phyloP scores from a whole-genome alignment of 2,888 invertebrate genomes.

The Agonum fuliginosum region DNA sequence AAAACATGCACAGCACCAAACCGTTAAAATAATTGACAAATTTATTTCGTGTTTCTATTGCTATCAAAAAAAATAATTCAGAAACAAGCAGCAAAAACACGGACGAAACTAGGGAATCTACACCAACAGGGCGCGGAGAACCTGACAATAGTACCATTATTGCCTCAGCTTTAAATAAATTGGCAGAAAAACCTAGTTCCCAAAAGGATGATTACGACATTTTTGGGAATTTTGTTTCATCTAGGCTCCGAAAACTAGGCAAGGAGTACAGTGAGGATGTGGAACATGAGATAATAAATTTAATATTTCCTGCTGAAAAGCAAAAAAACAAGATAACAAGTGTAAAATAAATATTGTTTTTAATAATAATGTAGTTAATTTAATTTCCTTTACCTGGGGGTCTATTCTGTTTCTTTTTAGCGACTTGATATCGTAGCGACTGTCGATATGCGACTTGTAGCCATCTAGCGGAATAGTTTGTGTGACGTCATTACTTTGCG shows the following conservation, averaged over 20 bases:
- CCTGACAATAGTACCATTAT: background rate
- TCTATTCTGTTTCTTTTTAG: background rate
- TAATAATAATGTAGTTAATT: no score
- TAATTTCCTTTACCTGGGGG: slow-evolving; percentile 15
- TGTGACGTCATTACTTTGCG: no score
- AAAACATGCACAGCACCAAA: no score
- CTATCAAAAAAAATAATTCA: no score
- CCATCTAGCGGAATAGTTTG: no score
- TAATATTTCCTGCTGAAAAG: slow-evolving; percentile 11
- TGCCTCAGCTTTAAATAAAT: background rate
- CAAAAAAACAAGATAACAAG: no score
- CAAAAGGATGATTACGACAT: slow-evolving; percentile 1
- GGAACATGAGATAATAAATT: background rate
- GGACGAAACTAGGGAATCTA: background rate
- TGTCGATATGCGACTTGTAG: no score
- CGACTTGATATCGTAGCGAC: no score
- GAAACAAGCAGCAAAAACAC: no score
- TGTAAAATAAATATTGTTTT: no score
- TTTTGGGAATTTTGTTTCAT: slow-evolving; percentile 12
- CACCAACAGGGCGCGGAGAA: background rate
- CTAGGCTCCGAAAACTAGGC: background rate
- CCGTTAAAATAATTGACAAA: no score
- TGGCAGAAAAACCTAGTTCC: background rate
- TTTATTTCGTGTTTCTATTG: no score
- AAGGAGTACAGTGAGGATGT: background rate